phyloP scores from a whole-genome alignment of 1,140 invertebrate genomes.

The Popillia japonica region DNA sequence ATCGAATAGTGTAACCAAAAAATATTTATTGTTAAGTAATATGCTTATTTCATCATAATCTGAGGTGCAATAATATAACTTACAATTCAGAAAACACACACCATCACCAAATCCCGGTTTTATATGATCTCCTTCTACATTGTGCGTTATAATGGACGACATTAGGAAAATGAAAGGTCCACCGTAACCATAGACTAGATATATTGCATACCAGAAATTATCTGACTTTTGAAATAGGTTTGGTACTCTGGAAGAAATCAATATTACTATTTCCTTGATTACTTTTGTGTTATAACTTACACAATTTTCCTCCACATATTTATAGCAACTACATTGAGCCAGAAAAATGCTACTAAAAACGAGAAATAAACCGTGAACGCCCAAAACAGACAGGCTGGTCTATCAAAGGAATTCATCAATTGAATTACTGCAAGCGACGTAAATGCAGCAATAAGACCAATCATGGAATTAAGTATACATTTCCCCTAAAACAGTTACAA shows the following conservation, averaged over 20 bases:
- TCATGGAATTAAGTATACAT: conserved; percentile 66
- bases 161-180: conserved; percentile 64
- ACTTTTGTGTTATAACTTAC: conserved; percentile 61
- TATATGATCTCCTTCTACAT: conserved; percentile 62
- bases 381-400: conserved; percentile 61
- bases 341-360: conserved; percentile 72
- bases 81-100: conserved; percentile 72
- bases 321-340: conserved; percentile 72
- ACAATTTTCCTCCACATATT: conserved; percentile 69
- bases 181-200: conserved; percentile 68
- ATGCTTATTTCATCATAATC: no score
- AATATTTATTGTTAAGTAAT: no score
- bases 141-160: conserved; percentile 63
- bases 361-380: conserved; percentile 70
- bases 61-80: conserved; percentile 37
- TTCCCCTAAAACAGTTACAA: conserved; percentile 61
- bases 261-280: neutral
- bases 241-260: conserved; percentile 14
- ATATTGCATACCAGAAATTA: conserved; percentile 63
- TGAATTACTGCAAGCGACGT: conserved; percentile 65
- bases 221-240: conserved; percentile 56
- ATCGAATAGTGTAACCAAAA: no score
- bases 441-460: conserved; percentile 67
- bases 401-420: conserved; percentile 57
- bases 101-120: conserved; percentile 67